A percentile compares a stretch with the other conserved stretches of the same genome.
phyloP scores from a whole-genome alignment of 2,888 invertebrate genomes.

The Arge pagana region DNA sequence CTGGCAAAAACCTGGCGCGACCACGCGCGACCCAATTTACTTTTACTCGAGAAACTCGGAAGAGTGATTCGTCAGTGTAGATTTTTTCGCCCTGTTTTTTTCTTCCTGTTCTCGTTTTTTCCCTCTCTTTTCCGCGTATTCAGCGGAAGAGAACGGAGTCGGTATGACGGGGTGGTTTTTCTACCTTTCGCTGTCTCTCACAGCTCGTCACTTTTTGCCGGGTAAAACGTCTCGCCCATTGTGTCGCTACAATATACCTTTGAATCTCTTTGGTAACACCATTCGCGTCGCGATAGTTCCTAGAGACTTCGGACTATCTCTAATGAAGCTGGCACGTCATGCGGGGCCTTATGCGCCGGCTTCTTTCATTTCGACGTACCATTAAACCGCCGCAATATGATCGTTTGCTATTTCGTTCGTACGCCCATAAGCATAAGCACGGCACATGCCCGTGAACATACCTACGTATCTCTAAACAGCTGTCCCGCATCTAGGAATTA shows the following conservation, averaged over 20 bases:
- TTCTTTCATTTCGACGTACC: slow-evolving; percentile 23
- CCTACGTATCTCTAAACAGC: slow-evolving; percentile 34
- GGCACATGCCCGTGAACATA: background rate
- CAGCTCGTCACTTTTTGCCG: too few species aligned
- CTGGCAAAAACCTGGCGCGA: background rate
- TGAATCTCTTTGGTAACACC: too few species aligned
- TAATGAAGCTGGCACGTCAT: slow-evolving; percentile 29
- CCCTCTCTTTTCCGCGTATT: background rate
- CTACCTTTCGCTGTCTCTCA: too few species aligned
- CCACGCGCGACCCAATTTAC: slow-evolving; percentile 37
- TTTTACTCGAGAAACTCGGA: slow-evolving; percentile 29
- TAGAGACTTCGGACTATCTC: slow-evolving; percentile 13
- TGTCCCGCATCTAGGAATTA: slow-evolving; percentile 46
- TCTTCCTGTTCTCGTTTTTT: background rate
- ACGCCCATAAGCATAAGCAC: background rate
- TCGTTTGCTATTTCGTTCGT: slow-evolving; percentile 9
- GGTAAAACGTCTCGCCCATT: too few species aligned
- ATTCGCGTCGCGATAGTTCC: too few species aligned
- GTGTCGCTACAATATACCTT: too few species aligned
- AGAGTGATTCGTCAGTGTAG: background rate
- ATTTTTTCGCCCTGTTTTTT: slow-evolving; percentile 4
- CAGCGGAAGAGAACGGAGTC: too few species aligned
- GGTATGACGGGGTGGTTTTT: too few species aligned
- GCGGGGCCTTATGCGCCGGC: slow-evolving; percentile 42
- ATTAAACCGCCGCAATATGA: background rate